Evolutionary conservation across 2,888 invertebrate species (phyloP).

Genomic region (Tipula unca): DNA sequence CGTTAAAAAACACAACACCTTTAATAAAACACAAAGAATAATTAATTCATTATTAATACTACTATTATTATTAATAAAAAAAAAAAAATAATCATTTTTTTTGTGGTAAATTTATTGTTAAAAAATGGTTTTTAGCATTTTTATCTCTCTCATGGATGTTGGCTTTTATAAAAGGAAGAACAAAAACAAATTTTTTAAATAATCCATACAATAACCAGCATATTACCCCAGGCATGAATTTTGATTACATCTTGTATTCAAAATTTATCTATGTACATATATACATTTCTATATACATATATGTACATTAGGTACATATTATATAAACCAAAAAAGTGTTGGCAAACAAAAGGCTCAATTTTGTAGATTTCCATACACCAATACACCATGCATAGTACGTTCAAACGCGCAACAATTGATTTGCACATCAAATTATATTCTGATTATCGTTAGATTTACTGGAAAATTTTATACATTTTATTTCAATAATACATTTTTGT

Average conservation of each 20-base stretch:
- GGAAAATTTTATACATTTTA: neutral
- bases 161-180: neutral
- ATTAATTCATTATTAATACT: slow-evolving; percentile 2
- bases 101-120: neutral
- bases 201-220: neutral
- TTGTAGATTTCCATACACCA: neutral
- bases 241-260: slow-evolving; percentile 14
- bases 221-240: neutral
- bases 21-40: slow-evolving; percentile 10
- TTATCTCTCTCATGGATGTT: neutral
- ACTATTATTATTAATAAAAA: neutral
- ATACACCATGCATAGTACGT: neutral
- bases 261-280: too few relatives aligned
- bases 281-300: neutral
- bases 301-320: neutral
- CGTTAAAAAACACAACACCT: slow-evolving; percentile 14
- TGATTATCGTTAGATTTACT: neutral
- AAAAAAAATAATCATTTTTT: neutral
- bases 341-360: neutral
- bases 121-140: slow-evolving; percentile 14
- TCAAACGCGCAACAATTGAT: neutral
- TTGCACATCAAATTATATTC: neutral
- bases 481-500: neutral
- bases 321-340: neutral
- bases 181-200: neutral